phyloP scores from a whole-genome alignment of 2,797 vertebrate genomes.

The Threskiornis aethiopicus region DNA sequence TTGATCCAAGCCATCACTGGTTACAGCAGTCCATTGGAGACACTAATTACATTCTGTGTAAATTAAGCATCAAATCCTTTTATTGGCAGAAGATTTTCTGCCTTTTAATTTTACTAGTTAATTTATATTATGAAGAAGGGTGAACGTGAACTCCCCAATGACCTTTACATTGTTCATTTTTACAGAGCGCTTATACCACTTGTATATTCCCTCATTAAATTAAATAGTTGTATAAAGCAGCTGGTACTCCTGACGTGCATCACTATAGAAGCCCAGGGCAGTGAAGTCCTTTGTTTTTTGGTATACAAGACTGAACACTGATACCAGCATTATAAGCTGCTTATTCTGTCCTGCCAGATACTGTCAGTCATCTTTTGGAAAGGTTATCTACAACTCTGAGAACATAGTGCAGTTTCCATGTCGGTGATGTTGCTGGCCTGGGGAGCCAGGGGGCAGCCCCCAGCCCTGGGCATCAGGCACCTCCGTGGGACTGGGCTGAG shows the following conservation, averaged over 20 bases:
- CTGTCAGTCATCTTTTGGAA: not conserved
- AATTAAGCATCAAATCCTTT: not conserved
- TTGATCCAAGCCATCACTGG: not conserved
- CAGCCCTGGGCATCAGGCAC: not conserved
- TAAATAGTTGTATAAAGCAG: not conserved
- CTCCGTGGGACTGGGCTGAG: not conserved
- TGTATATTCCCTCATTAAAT: not conserved
- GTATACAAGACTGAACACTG: not conserved
- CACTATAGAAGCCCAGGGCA: not conserved
- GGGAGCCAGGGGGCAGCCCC: fast-evolving
- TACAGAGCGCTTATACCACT: not conserved
- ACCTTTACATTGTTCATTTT: not conserved
- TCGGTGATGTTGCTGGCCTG: not conserved
- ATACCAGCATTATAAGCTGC: not conserved
- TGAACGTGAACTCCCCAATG: not conserved
- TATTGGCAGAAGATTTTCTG: not conserved
- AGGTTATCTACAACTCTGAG: not conserved
- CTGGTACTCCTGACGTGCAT: not conserved
- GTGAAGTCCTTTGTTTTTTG: not conserved
- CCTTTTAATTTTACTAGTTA: not conserved
- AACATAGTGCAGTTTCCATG: not conserved
- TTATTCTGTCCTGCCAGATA: not conserved
- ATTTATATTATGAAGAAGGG: not conserved
- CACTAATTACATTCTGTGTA: not conserved
- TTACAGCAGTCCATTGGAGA: not conserved